A percentile compares a stretch with the other conserved stretches of the same genome.
These are phyloP conservation scores for Psix sp. DNA, from an alignment of 1,140 invertebrate species.

Conservation along the genomic window DNA sequence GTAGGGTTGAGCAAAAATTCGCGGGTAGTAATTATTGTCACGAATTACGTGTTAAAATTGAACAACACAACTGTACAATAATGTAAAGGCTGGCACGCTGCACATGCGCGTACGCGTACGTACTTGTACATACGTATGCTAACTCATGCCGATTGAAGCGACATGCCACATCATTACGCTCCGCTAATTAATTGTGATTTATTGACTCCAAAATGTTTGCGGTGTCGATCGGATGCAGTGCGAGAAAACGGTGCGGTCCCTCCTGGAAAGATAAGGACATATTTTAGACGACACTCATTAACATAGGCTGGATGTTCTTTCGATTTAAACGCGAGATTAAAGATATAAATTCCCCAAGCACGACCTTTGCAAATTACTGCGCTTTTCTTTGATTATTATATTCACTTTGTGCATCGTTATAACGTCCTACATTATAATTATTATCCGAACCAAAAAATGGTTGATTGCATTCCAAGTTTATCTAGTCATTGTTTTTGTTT, in stretches of 20 bases:
- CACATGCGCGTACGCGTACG: slow-evolving; percentile 50
- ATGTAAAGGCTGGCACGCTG: slow-evolving; percentile 42
- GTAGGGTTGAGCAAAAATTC: slow-evolving; percentile 15
- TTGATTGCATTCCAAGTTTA: too few relatives aligned
- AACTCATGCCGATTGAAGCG: slow-evolving; percentile 73
- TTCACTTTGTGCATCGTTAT: slow-evolving; percentile 14
- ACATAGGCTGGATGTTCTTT: slow-evolving; percentile 58
- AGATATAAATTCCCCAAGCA: slow-evolving; percentile 50
- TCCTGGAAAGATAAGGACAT: slow-evolving; percentile 60
- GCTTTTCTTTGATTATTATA: slow-evolving; percentile 48
- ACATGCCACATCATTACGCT: slow-evolving; percentile 76
- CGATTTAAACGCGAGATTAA: slow-evolving; percentile 59
- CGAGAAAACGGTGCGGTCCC: slow-evolving; percentile 61
- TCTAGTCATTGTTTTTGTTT: too few relatives aligned
- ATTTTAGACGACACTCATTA: slow-evolving; percentile 63
- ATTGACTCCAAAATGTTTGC: slow-evolving; percentile 72
- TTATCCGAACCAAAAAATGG: background rate
- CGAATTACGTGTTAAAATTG: slow-evolving; percentile 54
- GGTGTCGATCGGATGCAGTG: slow-evolving; percentile 62
- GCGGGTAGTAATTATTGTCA: slow-evolving; percentile 56
- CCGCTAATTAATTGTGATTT: slow-evolving; percentile 78
- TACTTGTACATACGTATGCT: slow-evolving; percentile 51
- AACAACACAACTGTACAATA: slow-evolving; percentile 49
- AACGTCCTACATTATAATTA: background rate
- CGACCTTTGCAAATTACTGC: slow-evolving; percentile 50